Percentiles rank a stretch among this genome's conserved stretches.
Evolutionary conservation across 2,888 invertebrate genomes (phyloP).

Genomic region (Tiliacea aurago): DNA sequence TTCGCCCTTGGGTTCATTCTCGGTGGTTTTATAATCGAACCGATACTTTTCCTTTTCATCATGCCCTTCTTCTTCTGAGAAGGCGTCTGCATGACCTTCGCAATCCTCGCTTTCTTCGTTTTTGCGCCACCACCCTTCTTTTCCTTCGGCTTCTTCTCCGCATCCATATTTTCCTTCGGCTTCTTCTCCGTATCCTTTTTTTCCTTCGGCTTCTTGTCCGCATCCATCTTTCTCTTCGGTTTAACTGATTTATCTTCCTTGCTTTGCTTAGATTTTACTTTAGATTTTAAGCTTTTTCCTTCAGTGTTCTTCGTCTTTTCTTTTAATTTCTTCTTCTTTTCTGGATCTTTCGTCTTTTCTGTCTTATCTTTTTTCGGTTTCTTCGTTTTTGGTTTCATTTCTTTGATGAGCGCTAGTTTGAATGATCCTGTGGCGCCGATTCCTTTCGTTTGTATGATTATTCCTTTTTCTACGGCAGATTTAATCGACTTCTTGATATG

Average conservation of each 20-base stretch:
- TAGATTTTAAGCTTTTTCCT: slow-evolving; percentile 44
- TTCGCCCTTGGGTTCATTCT: slow-evolving; percentile 83
- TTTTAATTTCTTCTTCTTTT: slow-evolving; percentile 51
- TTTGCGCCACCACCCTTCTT: slow-evolving; percentile 53
- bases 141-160: slow-evolving; percentile 40
- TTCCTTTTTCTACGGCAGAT: slow-evolving; percentile 78
- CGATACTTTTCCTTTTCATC: slow-evolving; percentile 82
- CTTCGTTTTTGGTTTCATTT: slow-evolving; percentile 68
- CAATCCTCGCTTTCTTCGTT: slow-evolving; percentile 52
- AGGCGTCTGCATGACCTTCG: slow-evolving; percentile 69
- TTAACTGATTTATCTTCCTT: slow-evolving; percentile 51
- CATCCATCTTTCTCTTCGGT: slow-evolving; percentile 46
- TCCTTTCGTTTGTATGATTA: slow-evolving; percentile 80
- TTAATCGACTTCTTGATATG: slow-evolving; percentile 82
- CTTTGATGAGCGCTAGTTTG: slow-evolving; percentile 74
- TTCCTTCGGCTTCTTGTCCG: slow-evolving; percentile 40
- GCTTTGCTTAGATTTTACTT: slow-evolving; percentile 41
- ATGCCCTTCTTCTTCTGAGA: slow-evolving; percentile 73
- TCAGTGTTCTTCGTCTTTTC: slow-evolving; percentile 60
- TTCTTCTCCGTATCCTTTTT: no score
- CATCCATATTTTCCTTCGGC: slow-evolving; percentile 46
- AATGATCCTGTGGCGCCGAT: slow-evolving; percentile 84
- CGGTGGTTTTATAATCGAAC: slow-evolving; percentile 83
- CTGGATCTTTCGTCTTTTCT: slow-evolving; percentile 60
- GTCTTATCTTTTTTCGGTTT: slow-evolving; percentile 58